phyloP scores from a whole-genome alignment of 1,140 invertebrate genomes.

The Littorina saxatilis region DNA sequence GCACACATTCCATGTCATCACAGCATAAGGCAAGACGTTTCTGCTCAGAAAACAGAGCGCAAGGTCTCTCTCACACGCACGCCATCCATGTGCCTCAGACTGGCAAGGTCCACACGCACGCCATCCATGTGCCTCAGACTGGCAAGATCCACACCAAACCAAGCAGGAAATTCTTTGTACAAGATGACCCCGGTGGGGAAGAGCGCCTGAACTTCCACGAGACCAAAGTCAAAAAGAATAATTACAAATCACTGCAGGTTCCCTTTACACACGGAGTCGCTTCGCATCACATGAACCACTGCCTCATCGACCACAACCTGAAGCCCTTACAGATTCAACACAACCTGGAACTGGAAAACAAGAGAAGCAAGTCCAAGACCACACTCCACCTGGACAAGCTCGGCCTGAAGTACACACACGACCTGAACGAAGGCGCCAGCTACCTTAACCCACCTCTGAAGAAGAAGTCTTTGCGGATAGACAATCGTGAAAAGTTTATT shows the following conservation, averaged over 20 bases:
- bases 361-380: not conserved
- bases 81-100: not conserved
- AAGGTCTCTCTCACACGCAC: not conserved
- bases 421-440: not conserved
- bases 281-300: not conserved
- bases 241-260: not conserved
- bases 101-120: not conserved
- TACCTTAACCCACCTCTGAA: not conserved
- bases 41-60: not conserved
- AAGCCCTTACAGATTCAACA: constrained; percentile 31
- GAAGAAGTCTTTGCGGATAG: not conserved
- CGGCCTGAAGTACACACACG: not conserved
- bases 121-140: not conserved
- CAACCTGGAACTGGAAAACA: constrained; percentile 26
- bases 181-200: not conserved
- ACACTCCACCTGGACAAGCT: not conserved
- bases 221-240: not conserved
- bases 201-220: not conserved
- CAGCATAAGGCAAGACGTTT: not conserved
- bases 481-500: no score
- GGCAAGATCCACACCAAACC: constrained; percentile 5
- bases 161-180: not conserved
- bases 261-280: not conserved
- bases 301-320: constrained; percentile 23
- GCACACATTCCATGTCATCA: not conserved